These are phyloP conservation scores for Cydia amplana DNA, from an alignment of 1,140 invertebrate genomes.

Conservation along the genomic window DNA sequence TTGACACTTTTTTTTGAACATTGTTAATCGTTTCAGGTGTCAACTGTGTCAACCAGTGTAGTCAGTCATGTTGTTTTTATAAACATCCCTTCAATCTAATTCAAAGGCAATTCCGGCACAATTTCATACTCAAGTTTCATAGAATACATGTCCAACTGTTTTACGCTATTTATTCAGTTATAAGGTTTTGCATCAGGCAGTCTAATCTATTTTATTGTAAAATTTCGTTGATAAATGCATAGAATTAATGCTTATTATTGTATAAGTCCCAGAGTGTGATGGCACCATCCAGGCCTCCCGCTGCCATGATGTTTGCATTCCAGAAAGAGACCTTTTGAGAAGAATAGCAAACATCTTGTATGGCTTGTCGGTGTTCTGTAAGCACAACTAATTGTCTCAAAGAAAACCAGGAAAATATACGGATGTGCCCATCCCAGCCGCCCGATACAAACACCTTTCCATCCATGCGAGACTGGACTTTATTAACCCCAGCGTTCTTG, in stretches of 20 bases:
- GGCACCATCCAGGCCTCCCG: slow-evolving; percentile 84
- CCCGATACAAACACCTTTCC: slow-evolving; percentile 87
- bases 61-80: too few relatives aligned
- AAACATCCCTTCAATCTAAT: slow-evolving; percentile 34
- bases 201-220: slow-evolving; percentile 32
- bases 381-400: slow-evolving; percentile 87
- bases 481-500: slow-evolving; percentile 86
- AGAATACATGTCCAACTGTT: slow-evolving; percentile 20
- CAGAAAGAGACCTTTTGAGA: slow-evolving; percentile 81
- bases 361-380: slow-evolving; percentile 83
- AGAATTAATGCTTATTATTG: slow-evolving; percentile 65
- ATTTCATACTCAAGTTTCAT: slow-evolving; percentile 18
- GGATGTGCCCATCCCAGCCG: slow-evolving; percentile 87
- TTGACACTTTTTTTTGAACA: too few relatives aligned
- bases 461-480: slow-evolving; percentile 85
- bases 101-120: slow-evolving; percentile 60
- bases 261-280: slow-evolving; percentile 89
- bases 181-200: slow-evolving; percentile 14
- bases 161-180: neutral
- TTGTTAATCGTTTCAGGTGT: too few relatives aligned
- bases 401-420: slow-evolving; percentile 89
- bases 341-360: slow-evolving; percentile 86
- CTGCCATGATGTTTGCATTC: slow-evolving; percentile 87
- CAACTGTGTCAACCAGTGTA: too few relatives aligned
- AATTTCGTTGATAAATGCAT: slow-evolving; percentile 37